These are phyloP conservation scores for Heloderma charlesbogerti DNA, from an alignment of 2,113 vertebrate species.

Conservation along the genomic window DNA sequence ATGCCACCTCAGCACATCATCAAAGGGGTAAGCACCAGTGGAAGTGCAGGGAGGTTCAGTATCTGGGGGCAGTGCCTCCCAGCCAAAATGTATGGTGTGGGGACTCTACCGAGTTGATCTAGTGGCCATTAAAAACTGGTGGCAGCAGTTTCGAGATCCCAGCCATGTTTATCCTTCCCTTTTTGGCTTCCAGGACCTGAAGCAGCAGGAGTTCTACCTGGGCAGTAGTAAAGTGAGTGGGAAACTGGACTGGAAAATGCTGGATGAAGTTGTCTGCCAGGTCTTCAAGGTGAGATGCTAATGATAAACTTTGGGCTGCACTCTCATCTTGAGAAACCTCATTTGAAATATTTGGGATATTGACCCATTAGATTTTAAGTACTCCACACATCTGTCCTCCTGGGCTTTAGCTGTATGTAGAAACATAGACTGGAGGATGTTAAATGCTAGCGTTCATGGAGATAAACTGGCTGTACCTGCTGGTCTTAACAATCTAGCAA, in stretches of 20 bases:
- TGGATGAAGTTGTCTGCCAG: conserved; percentile 89
- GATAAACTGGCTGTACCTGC: neutral
- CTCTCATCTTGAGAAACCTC: neutral
- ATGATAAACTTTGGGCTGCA: neutral
- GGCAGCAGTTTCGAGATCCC: neutral
- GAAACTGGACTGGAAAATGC: conserved; percentile 88
- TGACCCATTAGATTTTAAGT: neutral
- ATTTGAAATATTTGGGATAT: neutral
- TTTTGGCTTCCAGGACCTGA: conserved; percentile 80
- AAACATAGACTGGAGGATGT: neutral
- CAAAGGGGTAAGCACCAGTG: conserved; percentile 82
- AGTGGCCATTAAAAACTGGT: neutral
- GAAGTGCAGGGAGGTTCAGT: accelerated
- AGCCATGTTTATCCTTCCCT: neutral
- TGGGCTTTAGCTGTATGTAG: neutral
- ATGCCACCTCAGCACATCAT: conserved; percentile 89
- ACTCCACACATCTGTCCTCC: neutral
- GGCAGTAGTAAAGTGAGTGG: conserved; percentile 85
- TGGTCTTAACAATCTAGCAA: neutral
- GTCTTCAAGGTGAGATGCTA: conserved; percentile 84
- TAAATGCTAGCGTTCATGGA: neutral
- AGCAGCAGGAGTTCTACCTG: conserved; percentile 91
- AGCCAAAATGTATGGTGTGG: neutral
- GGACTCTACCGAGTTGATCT: neutral
- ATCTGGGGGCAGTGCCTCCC: neutral